Evolutionary conservation across 1,140 invertebrate genomes (phyloP), one percentile per base, ranked within the genome.

Genomic region (Brachionus rubens): DNA sequence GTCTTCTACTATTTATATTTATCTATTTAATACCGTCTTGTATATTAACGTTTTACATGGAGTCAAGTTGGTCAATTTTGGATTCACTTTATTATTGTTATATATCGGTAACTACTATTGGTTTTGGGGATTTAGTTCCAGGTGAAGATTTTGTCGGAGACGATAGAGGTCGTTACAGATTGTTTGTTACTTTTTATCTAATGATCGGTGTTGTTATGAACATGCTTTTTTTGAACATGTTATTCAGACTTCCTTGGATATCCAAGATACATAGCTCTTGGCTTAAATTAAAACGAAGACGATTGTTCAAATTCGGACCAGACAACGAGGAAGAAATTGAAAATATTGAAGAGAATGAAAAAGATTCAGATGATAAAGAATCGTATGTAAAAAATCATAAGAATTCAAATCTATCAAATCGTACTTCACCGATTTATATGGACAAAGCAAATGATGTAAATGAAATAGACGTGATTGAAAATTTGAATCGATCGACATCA

Each of bases 21-120:
- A 30, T 70, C 3, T 70, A 33, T n/a, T 70, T 70, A 14, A 92
- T 93, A 14, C 91, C 92, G 2, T 96, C 96, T 52, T 96, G 96
- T 1, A 92, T 92, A 0, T 93, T 94, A 0, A 99, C 99, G 85
- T 92, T 92, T 6, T 87, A 90, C 36, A 97, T 96, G 81, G 96
- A 99, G 83, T 90, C 59, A 82, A 90, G 91, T 2, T 99, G 96
- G 96, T 90, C 91, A 75, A 98, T 98, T 82, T 95, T 98, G 80
- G 94, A 99, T 82, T 93, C 93, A 75, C 92, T 99, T 79, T 99
- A 99, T 84, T 99, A 99, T 83, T 99, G 96, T 83, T 98, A 99
- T 84, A 95, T 98, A 52, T 99, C 96, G 0, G 86, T 99, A 33
- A 98, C 96, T 0, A 99, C 95, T 21, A 98, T 99, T 79, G 92